phyloP scores from a whole-genome alignment of 2,797 vertebrate species.

The Protosalanx chinensis region DNA sequence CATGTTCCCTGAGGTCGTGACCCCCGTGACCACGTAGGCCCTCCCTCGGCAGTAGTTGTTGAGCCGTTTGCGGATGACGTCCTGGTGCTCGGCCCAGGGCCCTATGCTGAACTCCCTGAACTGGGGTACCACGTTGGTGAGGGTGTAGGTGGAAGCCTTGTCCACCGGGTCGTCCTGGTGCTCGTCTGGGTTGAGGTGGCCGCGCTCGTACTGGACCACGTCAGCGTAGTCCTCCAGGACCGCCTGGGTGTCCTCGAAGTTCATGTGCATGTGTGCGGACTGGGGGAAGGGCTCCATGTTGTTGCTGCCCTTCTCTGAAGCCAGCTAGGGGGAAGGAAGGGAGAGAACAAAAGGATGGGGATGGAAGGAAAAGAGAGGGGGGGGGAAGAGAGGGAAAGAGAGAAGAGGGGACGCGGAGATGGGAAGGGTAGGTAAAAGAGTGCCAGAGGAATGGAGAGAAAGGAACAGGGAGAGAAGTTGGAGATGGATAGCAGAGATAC shows the following conservation, averaged over 20 bases:
- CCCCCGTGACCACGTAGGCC: slow-evolving; percentile 63
- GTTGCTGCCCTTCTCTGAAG: slow-evolving; percentile 66
- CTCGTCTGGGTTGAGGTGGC: slow-evolving; percentile 67
- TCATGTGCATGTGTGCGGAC: slow-evolving; percentile 63
- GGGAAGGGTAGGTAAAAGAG: background rate
- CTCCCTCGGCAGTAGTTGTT: slow-evolving; percentile 73
- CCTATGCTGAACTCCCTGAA: slow-evolving; percentile 63
- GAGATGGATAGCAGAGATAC: background rate
- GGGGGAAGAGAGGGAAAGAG: background rate
- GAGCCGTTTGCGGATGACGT: slow-evolving; percentile 64
- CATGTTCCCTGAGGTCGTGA: slow-evolving; percentile 67
- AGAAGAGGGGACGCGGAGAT: background rate
- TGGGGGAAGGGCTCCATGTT: slow-evolving; percentile 73
- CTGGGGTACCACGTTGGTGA: slow-evolving; percentile 71
- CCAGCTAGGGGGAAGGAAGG: slow-evolving; percentile 55
- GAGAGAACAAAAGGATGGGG: background rate
- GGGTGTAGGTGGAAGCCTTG: slow-evolving; percentile 69
- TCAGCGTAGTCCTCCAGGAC: slow-evolving; percentile 68
- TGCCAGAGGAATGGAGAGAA: background rate
- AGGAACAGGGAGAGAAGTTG: background rate
- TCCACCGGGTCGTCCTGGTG: slow-evolving; percentile 67
- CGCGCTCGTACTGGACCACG: slow-evolving; percentile 66
- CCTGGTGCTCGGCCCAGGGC: slow-evolving; percentile 61
- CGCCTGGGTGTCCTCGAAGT: slow-evolving; percentile 72
- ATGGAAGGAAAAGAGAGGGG: background rate